A percentile compares a stretch with the other conserved stretches of the same genome.
These are phyloP conservation scores for Helobdella robusta DNA, from an alignment of 2,888 invertebrate species.

Conservation along the genomic window DNA sequence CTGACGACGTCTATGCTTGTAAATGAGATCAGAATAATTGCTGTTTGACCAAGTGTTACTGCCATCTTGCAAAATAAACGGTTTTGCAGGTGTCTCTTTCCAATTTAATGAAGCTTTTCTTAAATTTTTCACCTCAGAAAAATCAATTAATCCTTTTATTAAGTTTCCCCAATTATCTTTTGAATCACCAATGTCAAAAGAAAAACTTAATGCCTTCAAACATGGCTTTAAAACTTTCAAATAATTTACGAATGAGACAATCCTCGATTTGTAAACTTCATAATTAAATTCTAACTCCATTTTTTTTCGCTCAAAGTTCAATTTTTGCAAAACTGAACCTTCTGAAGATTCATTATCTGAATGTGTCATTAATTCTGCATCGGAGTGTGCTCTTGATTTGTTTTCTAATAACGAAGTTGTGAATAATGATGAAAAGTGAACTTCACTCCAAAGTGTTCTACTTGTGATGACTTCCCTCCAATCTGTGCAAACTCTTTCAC, in stretches of 20 bases:
- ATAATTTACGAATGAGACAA: constrained; percentile 40
- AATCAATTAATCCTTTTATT: constrained; percentile 38
- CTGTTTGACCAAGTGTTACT: constrained; percentile 35
- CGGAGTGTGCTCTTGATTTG: not conserved
- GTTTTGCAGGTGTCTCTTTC: constrained; percentile 45
- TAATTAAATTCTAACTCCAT: constrained; percentile 37
- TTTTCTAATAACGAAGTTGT: constrained; percentile 40
- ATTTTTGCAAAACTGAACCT: too few species aligned
- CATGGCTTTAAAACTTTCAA: constrained; percentile 39
- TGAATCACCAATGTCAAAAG: constrained; percentile 45
- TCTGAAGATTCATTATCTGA: constrained; percentile 28
- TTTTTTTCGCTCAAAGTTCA: not conserved
- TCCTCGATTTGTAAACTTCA: constrained; percentile 40
- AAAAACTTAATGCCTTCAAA: constrained; percentile 42
- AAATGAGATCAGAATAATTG: constrained; percentile 40
- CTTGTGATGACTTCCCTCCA: constrained; percentile 41
- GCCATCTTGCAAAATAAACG: constrained; percentile 38
- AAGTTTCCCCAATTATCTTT: constrained; percentile 41
- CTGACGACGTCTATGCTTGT: constrained; percentile 40
- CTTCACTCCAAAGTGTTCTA: constrained; percentile 41
- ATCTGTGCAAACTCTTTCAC: constrained; percentile 40
- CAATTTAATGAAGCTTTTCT: constrained; percentile 43
- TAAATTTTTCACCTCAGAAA: constrained; percentile 37
- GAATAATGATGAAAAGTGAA: constrained; percentile 43
- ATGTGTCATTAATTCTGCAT: not conserved